Base-by-base conservation (phyloP, 2,797 vertebrate genomes). In the Phoxinus dragarum region DNA sequence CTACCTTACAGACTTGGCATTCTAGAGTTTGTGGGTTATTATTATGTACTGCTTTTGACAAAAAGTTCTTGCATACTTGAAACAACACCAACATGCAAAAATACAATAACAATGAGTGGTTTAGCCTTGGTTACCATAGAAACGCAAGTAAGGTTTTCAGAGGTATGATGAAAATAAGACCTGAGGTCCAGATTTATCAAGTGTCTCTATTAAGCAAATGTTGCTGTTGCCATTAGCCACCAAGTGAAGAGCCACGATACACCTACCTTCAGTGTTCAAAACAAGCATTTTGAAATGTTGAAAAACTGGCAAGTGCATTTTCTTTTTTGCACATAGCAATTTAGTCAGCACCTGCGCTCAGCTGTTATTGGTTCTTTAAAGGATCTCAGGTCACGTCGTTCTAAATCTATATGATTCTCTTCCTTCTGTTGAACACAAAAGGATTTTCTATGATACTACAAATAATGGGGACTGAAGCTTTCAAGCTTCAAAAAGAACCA, bases 91-190 rank as follows among this genome's bases (percentile, higher is more conserved):
- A 47, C 68, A 80, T 3, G 31, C 77, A 85, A 80, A 27, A 49
- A 66, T 47, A 52, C 54, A 64, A 42, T 34, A 74, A 61, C 56
- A 86, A 56, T 64, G 38, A 86, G 64, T 73, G 85, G 44, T 88
- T 80, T 77, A 84, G 67, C 81, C 81, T 84, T 84, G 82, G 77
- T 81, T 81, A 14, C 84, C 77, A 86, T 88, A 42, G 80, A 86
- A 86, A 87, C 74, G 2, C 59, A 79, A 66, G 73, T 9, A 74
- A 61, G 74, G 74, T 81, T 81, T 86, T 86, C 54, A 72, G n/a
- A 49, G 59, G 86, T 59, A 40, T 61, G 38, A 80, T 73, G 23
- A 52, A 80, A 73, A 80, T 59, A 84, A 64, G 68, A 85, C 40
- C 64, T 5, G 16, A 84, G 36, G 42, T 84, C 73, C 52, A 79